A percentile compares a stretch with the other conserved stretches of the same genome.
These are phyloP conservation scores for Troglohyphantes excavatus DNA, from an alignment of 2,888 invertebrate species.

Conservation along the genomic window DNA sequence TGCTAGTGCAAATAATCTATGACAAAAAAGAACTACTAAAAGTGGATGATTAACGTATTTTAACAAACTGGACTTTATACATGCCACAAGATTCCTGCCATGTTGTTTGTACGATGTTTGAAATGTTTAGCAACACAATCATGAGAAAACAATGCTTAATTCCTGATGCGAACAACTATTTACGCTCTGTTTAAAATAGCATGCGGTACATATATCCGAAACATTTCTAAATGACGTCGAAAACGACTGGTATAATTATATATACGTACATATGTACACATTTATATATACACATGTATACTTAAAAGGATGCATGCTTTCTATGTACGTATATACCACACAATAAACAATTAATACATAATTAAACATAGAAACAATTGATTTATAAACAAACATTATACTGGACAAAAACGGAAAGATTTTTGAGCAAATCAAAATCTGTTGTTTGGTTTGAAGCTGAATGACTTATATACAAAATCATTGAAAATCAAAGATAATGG, in stretches of 20 bases:
- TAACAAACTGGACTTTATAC: conserved; percentile 78
- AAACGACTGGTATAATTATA: conserved; percentile 52
- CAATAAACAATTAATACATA: conserved; percentile 28
- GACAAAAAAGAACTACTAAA: conserved; percentile 73
- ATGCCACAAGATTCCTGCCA: conserved; percentile 77
- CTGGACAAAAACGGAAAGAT: conserved; percentile 44
- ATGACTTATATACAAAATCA: conserved; percentile 40
- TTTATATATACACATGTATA: conserved; percentile 47
- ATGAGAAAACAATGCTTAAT: conserved; percentile 44
- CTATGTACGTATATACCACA: conserved; percentile 62
- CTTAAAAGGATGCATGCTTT: conserved; percentile 20
- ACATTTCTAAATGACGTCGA: conserved; percentile 19
- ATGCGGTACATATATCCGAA: background rate
- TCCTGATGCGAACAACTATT: conserved; percentile 29
- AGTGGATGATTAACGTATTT: conserved; percentile 67
- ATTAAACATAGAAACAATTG: conserved; percentile 26
- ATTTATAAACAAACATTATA: conserved; percentile 38
- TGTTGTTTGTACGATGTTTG: conserved; percentile 69
- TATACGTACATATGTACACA: conserved; percentile 53
- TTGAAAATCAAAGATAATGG: conserved; percentile 28
- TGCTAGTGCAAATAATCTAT: conserved; percentile 78
- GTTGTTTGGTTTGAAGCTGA: conserved; percentile 62
- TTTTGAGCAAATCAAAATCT: conserved; percentile 73
- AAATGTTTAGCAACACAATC: conserved; percentile 63
- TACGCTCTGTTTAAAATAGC: conserved; percentile 9